Conservation (phyloP, 2,888 invertebrate genomes). For the Buathra laborator region DNA sequence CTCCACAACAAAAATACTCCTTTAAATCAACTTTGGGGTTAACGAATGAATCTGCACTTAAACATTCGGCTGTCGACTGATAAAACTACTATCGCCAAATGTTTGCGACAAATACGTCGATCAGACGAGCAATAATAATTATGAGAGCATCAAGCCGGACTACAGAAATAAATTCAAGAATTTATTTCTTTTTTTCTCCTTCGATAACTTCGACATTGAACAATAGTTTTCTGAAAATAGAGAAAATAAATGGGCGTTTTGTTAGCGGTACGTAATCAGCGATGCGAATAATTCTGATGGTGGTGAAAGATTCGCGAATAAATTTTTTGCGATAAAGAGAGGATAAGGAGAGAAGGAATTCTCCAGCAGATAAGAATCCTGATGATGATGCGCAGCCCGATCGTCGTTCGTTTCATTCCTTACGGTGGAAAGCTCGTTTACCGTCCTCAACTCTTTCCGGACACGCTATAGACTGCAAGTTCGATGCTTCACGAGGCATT, state of each 20-base stretch:
- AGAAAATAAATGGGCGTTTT: not conserved
- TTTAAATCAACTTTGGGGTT: too few relatives aligned
- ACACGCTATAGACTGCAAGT: not conserved
- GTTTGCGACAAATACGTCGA: not conserved
- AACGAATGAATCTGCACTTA: not conserved
- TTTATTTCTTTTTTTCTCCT: not conserved
- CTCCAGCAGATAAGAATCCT: slow-evolving; percentile 5
- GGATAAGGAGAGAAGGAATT: slow-evolving; percentile 23
- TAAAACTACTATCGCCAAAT: not conserved
- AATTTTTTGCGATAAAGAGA: slow-evolving; percentile 19
- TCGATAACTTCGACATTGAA: not conserved
- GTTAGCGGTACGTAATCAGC: slow-evolving; percentile 1
- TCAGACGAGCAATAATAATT: not conserved
- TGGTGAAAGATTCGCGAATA: slow-evolving; percentile 3
- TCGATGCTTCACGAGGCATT: slow-evolving; percentile 32
- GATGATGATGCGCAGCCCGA: not conserved
- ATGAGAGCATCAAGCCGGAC: not conserved
- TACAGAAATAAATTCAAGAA: not conserved
- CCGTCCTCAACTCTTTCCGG: too few relatives aligned
- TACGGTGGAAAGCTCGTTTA: slow-evolving; percentile 8
- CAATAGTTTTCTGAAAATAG: not conserved
- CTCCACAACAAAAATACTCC: not conserved
- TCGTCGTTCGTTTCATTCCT: slow-evolving; percentile 22
- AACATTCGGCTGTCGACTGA: not conserved
- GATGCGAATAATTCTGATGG: not conserved